phyloP scores from a whole-genome alignment of 2,888 invertebrate species.

The Luperina nickerlii region DNA sequence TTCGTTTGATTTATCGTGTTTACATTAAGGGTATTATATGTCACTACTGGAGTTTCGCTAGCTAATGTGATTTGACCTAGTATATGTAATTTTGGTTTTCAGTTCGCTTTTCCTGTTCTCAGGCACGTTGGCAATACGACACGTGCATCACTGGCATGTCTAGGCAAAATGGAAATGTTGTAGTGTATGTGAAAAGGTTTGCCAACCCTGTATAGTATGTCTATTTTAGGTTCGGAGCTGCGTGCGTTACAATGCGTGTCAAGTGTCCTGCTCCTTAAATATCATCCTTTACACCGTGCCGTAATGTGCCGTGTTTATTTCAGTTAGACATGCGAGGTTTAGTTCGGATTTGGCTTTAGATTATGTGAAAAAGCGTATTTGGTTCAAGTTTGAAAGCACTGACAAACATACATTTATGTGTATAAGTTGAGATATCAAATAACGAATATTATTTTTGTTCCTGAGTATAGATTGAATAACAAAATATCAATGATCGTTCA shows the following conservation, averaged over 20 bases:
- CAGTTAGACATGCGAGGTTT: constrained; percentile 36
- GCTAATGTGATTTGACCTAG: no score
- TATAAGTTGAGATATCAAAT: no score
- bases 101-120: not conserved
- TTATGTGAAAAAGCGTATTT: constrained; percentile 16
- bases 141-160: not conserved
- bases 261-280: constrained; percentile 70
- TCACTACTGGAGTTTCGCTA: no score
- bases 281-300: constrained; percentile 63
- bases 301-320: constrained; percentile 60
- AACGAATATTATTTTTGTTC: no score
- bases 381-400: not conserved
- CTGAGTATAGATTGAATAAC: no score
- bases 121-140: not conserved
- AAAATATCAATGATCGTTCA: no score
- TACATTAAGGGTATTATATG: no score
- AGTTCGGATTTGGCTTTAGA: constrained; percentile 18
- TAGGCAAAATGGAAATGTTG: not conserved
- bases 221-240: constrained; percentile 68
- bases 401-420: not conserved
- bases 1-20: no score
- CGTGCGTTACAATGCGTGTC: constrained; percentile 72
- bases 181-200: constrained; percentile 16
- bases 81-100: no score
- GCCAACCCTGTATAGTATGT: constrained; percentile 39